Base-by-base conservation (phyloP, 2,797 vertebrate species). In the Sebastolobus altivelis region DNA sequence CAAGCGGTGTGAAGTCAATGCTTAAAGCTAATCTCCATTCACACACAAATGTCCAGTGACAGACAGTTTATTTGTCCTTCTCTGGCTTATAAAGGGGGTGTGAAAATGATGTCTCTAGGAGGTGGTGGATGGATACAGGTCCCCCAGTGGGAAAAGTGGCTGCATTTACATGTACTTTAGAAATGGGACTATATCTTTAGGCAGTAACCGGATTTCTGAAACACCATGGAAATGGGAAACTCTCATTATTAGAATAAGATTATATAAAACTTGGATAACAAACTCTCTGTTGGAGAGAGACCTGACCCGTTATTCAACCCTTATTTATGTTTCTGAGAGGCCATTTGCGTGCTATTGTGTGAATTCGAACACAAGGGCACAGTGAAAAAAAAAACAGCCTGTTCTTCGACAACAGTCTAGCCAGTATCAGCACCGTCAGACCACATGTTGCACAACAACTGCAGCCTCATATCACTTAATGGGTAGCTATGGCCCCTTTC, bases 11-110 rank as follows among this genome's bases (percentile, higher is more conserved):
- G 84, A 87, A 66, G 62, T 67, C 76, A 60, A 60, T 55, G 75
- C 72, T 77, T 55, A 70, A 79, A 54, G 77, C 60, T 88, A 80
- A 91, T 89, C 83, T 86, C 87, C 59, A 91, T 92, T 94, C 88
- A 92, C 73, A 87, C 81, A 79, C 91, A 93, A 92, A 93, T 85
- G 56, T 71, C 22, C 71, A 72, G 71, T 65, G 83, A 77, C 49
- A 60, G 72, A 60, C 61, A 27, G 82, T 86, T 86, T 59, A 82
- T 84, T 89, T 75, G 79, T 80, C 61, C 33, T 72, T 31, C 56
- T 25, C 2, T 29, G 58, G 55, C 68, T 81, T 40, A 40, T 81
- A 81, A 82, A 88, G 79, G 46, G 46, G 18, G 78, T 76, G 81
- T 79, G 70, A 87, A 86, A 88, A 69, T 18, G 12, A 31, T 46